Evolutionary conservation across 1,140 invertebrate species (phyloP), one percentile per base, ranked within the genome.

Genomic region (Dreissena rostriformis): DNA sequence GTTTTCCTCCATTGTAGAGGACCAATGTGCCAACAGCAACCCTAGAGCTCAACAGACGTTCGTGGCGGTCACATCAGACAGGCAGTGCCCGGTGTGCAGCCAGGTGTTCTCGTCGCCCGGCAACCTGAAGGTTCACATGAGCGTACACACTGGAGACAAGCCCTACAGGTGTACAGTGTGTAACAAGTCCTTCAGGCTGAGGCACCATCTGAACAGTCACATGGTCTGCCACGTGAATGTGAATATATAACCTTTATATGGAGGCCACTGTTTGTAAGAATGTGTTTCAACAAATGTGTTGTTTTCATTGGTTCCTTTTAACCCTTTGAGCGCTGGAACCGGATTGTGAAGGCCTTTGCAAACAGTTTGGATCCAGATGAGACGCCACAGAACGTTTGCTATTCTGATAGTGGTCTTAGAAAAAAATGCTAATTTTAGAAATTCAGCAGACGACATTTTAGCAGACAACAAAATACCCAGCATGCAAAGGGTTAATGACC

Each of bases 141-240:
- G 51, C 39, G n/a, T 61, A 11, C 72, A 74, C 24, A 74, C 72
- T 4, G 72, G 72, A 55, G 72, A 55, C 26, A 22, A 22, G 39
- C 72, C 72, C 26, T 74, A 61, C 22, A 57, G 12, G 15, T 75
- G 73, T 57, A 57, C 4, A 22, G 6, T 15, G 12, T 73, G 70
- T 53, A 8, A 26, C 19, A 26, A 26, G 19, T 2, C 61, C 7
- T 63, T 63, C 61, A 63, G 61, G 7, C 19, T 63, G 2, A n/a
- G 19, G 19, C 19, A n/a, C 19, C 19, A 26, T 63, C 24, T n/a
- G 4, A 63, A 63, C 61, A 7, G 61, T n/a, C 61, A 63, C 61
- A 39, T 39, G 61, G 19, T 63, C 19, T n/a, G 24, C 7, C 19
- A 63, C 11, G 61, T 63, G 24, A 63, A 63, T 7, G 2, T 63